phyloP scores from a whole-genome alignment of 2,888 invertebrate genomes.

The Plagodis pulveraria region DNA sequence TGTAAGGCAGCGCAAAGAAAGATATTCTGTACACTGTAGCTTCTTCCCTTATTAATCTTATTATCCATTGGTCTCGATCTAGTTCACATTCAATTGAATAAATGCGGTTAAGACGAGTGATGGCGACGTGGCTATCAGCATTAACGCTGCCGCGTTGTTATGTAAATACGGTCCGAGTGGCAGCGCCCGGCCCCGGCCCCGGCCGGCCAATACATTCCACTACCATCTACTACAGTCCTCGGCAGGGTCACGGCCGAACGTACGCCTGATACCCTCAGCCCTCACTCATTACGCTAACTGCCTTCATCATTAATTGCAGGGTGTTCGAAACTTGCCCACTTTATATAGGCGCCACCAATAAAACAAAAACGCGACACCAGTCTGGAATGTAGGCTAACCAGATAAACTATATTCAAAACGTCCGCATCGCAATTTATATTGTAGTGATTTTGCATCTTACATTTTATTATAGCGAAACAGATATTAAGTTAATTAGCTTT shows the following conservation, averaged over 20 bases:
- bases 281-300: slow-evolving; percentile 40
- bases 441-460: neutral
- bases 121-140: slow-evolving; percentile 58
- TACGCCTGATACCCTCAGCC: slow-evolving; percentile 46
- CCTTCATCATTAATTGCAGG: slow-evolving; percentile 35
- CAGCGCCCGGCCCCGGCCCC: neutral
- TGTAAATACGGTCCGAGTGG: slow-evolving; percentile 59
- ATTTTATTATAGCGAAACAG: slow-evolving; percentile 4
- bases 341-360: slow-evolving; percentile 31
- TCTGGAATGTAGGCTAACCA: slow-evolving; percentile 2
- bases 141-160: slow-evolving; percentile 64
- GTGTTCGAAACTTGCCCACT: slow-evolving; percentile 24
- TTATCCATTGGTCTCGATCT: slow-evolving; percentile 72
- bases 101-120: slow-evolving; percentile 57
- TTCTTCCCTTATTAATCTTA: slow-evolving; percentile 56
- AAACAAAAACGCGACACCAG: slow-evolving; percentile 12
- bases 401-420: neutral
- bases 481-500: slow-evolving; percentile 16
- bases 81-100: slow-evolving; percentile 71
- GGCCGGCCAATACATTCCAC: neutral
- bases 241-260: slow-evolving; percentile 55
- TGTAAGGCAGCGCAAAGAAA: too few relatives aligned
- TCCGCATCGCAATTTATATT: neutral
- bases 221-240: neutral
- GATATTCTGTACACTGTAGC: too few relatives aligned